Percentiles rank a stretch among this genome's conserved stretches.
phyloP scores from a whole-genome alignment of 2,113 vertebrate genomes.

The Tichodroma muraria region DNA sequence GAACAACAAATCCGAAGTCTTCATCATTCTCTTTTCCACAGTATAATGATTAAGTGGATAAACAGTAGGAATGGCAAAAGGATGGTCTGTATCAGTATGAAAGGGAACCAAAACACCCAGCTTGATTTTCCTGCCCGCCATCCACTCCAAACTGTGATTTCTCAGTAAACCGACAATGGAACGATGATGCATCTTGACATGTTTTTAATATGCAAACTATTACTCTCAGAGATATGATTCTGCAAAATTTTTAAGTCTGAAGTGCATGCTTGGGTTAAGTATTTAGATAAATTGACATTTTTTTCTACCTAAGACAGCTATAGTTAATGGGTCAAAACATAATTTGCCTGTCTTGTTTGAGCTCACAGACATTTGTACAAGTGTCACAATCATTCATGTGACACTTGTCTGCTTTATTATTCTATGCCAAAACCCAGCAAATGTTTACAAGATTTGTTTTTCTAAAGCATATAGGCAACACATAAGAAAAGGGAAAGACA shows the following conservation, averaged over 20 bases:
- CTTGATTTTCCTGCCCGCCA: background rate
- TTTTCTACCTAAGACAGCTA: background rate
- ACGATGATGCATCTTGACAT: background rate
- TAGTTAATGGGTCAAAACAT: slow-evolving; percentile 31
- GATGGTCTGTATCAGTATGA: background rate
- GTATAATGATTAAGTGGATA: background rate
- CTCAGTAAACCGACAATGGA: background rate
- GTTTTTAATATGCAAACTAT: background rate
- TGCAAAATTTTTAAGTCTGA: background rate
- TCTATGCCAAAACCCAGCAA: slow-evolving; percentile 14
- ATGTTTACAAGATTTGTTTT: slow-evolving; percentile 18
- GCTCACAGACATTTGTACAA: slow-evolving; percentile 39
- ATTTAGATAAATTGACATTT: background rate
- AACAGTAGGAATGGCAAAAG: background rate
- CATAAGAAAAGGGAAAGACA: background rate
- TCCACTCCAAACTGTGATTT: background rate
- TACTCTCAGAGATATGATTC: background rate
- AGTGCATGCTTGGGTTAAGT: background rate
- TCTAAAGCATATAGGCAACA: background rate
- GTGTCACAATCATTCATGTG: slow-evolving; percentile 54
- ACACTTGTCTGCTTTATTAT: slow-evolving; percentile 52
- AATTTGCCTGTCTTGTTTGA: slow-evolving; percentile 40
- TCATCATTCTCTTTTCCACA: background rate
- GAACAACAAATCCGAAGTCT: background rate
- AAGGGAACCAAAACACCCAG: background rate